These are phyloP conservation scores for Megatriorchis doriae DNA, from an alignment of 2,113 vertebrate genomes.

Conservation along the genomic window DNA sequence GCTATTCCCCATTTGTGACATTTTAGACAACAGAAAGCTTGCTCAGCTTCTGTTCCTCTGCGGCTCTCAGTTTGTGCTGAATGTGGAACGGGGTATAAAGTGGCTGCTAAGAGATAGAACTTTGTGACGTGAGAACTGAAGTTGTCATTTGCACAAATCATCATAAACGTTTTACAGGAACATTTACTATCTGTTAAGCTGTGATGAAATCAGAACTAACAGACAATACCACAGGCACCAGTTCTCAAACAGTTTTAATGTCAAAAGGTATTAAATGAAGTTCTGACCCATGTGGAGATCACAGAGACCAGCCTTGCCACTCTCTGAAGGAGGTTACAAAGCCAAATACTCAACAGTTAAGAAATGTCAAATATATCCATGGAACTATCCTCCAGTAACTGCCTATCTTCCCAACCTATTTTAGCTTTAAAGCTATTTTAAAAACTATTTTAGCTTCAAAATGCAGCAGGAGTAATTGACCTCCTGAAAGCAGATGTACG, in stretches of 20 bases:
- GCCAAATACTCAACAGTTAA: neutral
- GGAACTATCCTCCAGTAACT: neutral
- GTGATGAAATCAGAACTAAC: slow-evolving; percentile 12
- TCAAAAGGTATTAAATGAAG: slow-evolving; percentile 36
- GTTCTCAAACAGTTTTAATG: neutral
- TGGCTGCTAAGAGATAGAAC: neutral
- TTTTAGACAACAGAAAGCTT: neutral
- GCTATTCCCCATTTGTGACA: neutral
- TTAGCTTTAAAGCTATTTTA: neutral
- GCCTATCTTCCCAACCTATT: neutral
- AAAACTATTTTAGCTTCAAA: neutral
- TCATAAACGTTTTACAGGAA: neutral
- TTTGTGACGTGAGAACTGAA: neutral
- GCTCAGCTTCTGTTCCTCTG: neutral
- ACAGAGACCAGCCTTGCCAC: neutral
- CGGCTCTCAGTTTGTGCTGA: neutral
- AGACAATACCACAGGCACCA: slow-evolving; percentile 14
- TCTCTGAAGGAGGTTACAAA: neutral
- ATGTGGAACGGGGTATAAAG: neutral
- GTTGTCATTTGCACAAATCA: neutral
- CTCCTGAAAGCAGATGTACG: neutral
- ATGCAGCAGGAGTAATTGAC: neutral
- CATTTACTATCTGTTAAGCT: neutral
- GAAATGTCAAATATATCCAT: neutral
- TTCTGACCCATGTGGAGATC: neutral